Conservation (phyloP, 1,140 invertebrate genomes). For the Stegodyphus dumicola region DNA sequence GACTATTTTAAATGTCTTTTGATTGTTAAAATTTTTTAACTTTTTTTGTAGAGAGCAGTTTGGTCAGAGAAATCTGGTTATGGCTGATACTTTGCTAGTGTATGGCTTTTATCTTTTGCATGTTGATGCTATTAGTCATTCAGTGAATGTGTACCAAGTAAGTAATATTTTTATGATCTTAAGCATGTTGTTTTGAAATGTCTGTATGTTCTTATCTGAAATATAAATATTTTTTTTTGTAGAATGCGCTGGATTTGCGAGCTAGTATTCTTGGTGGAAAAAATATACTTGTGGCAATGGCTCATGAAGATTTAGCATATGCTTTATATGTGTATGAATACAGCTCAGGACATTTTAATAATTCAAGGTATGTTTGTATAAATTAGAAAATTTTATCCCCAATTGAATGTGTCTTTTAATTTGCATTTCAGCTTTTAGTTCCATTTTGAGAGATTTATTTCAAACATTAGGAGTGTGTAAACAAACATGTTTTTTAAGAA, state of each 20-base stretch:
- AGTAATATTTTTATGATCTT: constrained; percentile 22
- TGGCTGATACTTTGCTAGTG: constrained; percentile 84
- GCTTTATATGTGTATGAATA: constrained; percentile 92
- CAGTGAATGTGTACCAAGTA: constrained; percentile 85
- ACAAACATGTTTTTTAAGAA: too few species aligned
- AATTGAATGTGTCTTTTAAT: too few species aligned
- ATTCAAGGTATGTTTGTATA: constrained; percentile 74
- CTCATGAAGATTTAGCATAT: constrained; percentile 91
- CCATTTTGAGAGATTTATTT: too few species aligned
- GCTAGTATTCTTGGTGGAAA: constrained; percentile 82
- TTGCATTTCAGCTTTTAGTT: too few species aligned
- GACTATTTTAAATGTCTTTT: neutral
- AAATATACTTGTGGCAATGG: constrained; percentile 87
- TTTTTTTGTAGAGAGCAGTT: constrained; percentile 72
- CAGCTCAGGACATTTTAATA: constrained; percentile 83
- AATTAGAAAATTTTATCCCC: too few species aligned
- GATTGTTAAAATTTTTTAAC: neutral
- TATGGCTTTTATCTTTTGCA: constrained; percentile 92
- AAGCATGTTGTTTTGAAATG: too few species aligned
- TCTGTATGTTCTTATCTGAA: too few species aligned
- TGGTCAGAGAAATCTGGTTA: constrained; percentile 79
- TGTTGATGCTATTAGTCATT: constrained; percentile 84
- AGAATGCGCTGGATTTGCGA: constrained; percentile 82
- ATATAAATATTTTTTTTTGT: constrained; percentile 53
- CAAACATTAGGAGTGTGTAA: too few species aligned